Percentiles rank a stretch among this genome's conserved stretches.
Evolutionary conservation across 2,797 vertebrate genomes (phyloP).

Genomic region (Gorsachius magnificus): DNA sequence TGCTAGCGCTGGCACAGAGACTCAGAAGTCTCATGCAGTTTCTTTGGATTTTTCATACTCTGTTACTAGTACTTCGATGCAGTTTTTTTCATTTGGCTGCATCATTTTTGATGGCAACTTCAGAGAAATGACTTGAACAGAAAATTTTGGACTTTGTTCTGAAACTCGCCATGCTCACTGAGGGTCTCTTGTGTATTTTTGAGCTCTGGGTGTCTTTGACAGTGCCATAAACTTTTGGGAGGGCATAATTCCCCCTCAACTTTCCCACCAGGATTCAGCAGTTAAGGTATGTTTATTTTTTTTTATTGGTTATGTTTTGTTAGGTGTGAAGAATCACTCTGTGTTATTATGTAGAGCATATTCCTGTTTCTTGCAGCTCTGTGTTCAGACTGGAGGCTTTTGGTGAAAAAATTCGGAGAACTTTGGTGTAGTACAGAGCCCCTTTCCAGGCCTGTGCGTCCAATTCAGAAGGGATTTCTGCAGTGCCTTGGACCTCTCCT

Average conservation of each 20-base stretch:
- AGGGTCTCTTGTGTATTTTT: background rate
- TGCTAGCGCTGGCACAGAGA: background rate
- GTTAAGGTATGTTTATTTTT: conserved; percentile 12
- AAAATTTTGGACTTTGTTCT: background rate
- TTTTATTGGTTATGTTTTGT: background rate
- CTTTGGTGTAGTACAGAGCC: background rate
- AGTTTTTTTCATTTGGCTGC: background rate
- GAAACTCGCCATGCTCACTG: background rate
- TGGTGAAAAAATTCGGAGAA: background rate
- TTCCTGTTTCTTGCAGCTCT: background rate
- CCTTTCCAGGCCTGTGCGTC: background rate
- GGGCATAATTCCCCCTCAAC: background rate
- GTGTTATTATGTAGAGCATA: background rate
- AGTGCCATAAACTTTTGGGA: background rate
- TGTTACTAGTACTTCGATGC: background rate
- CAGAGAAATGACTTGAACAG: background rate
- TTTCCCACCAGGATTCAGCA: background rate
- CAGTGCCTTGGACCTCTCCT: background rate
- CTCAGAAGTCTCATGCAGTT: background rate
- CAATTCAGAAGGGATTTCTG: background rate
- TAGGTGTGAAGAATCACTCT: background rate
- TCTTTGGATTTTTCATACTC: background rate
- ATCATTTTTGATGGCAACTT: background rate
- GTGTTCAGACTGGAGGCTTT: background rate
- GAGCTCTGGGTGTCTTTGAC: background rate